Base-by-base conservation (phyloP, 2,797 vertebrate genomes). In the Tragelaphus oryx region DNA sequence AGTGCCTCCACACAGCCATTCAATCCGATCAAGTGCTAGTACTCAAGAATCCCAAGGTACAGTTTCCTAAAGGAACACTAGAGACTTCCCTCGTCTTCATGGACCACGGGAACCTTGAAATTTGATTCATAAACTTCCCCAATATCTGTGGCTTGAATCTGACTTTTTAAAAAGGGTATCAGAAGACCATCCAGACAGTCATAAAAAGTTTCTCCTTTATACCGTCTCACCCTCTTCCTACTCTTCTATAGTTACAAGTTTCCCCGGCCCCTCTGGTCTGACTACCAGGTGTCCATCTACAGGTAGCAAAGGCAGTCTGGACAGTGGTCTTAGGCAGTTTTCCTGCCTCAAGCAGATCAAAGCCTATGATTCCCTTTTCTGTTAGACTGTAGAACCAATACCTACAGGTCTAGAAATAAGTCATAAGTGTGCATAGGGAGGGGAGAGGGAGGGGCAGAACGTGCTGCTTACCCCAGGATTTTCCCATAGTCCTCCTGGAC, bases 1-100 rank as follows among this genome's bases (percentile, higher is more conserved):
- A 54, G 54, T 3, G 17, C 85, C 41, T 33, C 71, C 33, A 10
- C 18, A 3, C 4, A 1, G 20, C 9, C 8, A 0, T 1, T 2
- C 3, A 18, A 2, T 24, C 14, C 33, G 2, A 5, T 10, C 26
- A 10, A 20, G n/a, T 9, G n/a, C 33, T 41, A 3, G 52, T 20
- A 1, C 0, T 24, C 16, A 24, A 44, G 84, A 52, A 13, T 37
- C 28, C 1, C 24, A 14, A 24, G 78, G 6, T n/a, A 26, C 6
- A 9, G 3, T 6, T 18, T 50, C 65, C 44, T 44, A 41, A 84
- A 52, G 89, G 26, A 6, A 59, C 41, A 4, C 12, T 9, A n/a
- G 12, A 65, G 11, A 16, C 22, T 28, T 33, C 16, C 30, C 26
- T 50, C 0, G 0, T 17, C 76, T 81, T 46, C 18, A 1, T 12